Percentiles rank a stretch among this genome's conserved stretches.
Evolutionary conservation across 2,888 invertebrate species (phyloP).

Genomic region (Melikaiella ostensackeni): DNA sequence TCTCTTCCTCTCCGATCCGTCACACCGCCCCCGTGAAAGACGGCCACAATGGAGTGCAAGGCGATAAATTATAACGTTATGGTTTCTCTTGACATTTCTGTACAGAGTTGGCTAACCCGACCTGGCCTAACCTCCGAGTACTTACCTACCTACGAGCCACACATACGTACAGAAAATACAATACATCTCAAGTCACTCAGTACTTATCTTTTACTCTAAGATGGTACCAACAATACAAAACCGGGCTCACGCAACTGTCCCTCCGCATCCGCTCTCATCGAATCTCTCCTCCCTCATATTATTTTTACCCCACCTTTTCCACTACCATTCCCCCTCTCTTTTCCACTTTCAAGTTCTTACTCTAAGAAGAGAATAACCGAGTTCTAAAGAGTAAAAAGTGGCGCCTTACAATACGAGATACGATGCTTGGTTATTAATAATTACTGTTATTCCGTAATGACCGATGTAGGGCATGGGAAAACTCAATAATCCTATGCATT

Average conservation of each 20-base stretch:
- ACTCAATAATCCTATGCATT: conserved; percentile 77
- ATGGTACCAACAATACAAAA: conserved; percentile 52
- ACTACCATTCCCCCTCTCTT: background rate
- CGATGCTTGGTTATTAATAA: conserved; percentile 73
- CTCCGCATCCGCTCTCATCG: conserved; percentile 77
- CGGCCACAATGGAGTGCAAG: conserved; percentile 69
- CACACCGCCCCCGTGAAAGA: conserved; percentile 72
- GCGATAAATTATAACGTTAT: conserved; percentile 77
- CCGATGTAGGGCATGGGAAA: conserved; percentile 76
- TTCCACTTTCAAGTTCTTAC: background rate
- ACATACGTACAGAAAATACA: conserved; percentile 51
- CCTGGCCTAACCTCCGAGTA: conserved; percentile 74
- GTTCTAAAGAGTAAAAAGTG: conserved; percentile 45
- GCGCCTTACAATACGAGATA: conserved; percentile 66
- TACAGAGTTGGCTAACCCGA: conserved; percentile 73
- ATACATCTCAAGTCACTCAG: conserved; percentile 61
- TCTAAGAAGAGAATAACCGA: conserved; percentile 23
- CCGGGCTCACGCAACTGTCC: conserved; percentile 74
- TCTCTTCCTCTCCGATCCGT: conserved; percentile 69
- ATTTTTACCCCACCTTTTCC: conserved; percentile 46
- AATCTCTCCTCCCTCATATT: conserved; percentile 55
- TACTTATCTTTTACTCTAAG: conserved; percentile 66
- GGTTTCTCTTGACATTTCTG: conserved; percentile 74
- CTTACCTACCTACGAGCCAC: conserved; percentile 64
- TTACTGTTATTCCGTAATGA: conserved; percentile 77